phyloP scores from a whole-genome alignment of 64 coral and sea anemone genomes.

The Dendronephthya gigantea region DNA sequence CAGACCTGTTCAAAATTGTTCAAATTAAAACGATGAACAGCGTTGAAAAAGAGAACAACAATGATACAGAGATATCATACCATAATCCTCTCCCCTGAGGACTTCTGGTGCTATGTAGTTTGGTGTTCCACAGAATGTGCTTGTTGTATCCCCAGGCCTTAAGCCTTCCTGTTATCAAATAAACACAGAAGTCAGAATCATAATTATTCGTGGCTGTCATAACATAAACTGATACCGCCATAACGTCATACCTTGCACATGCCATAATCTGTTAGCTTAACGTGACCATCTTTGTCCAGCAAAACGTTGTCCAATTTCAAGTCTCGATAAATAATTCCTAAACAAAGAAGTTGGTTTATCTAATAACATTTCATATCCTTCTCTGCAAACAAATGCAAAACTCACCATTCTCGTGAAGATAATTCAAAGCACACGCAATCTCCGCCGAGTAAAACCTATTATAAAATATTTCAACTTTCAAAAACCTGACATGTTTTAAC shows the following conservation, averaged over 20 bases:
- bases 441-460: constrained; percentile 95
- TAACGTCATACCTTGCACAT: constrained; percentile 99
- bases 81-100: constrained; percentile 90
- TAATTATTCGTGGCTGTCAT: no score
- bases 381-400: background rate
- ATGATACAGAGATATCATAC: no score
- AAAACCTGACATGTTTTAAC: background rate
- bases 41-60: no score
- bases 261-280: constrained; percentile 97
- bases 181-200: no score
- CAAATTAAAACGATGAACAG: background rate
- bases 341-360: background rate
- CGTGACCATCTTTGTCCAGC: constrained; percentile 87
- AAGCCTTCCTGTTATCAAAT: constrained; percentile 60
- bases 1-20: constrained; percentile 34
- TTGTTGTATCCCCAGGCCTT: constrained; percentile 83
- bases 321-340: constrained; percentile 97
- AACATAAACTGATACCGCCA: no score
- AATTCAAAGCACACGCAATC: constrained; percentile 93
- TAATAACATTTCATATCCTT: background rate
- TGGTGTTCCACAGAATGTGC: constrained; percentile 98
- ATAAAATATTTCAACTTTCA: background rate
- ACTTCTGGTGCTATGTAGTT: constrained; percentile 99
- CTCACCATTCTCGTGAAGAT: constrained; percentile 86
- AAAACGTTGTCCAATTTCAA: constrained; percentile 87